phyloP scores from a whole-genome alignment of 2,797 vertebrate genomes.

The Amphiprion clarkii region DNA sequence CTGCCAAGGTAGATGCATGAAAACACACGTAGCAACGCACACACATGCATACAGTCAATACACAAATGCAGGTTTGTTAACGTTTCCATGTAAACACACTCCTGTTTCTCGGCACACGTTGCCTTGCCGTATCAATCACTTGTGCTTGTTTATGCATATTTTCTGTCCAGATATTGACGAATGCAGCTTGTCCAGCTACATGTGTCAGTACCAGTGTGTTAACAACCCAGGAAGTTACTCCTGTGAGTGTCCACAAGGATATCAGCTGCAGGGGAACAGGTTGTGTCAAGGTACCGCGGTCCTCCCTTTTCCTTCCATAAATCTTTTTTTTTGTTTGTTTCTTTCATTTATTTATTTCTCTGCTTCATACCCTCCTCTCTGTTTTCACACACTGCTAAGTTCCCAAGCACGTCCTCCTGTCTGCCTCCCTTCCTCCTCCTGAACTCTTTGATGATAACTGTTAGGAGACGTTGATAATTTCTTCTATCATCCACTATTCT shows the following conservation, averaged over 20 bases:
- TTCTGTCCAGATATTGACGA: constrained; percentile 92
- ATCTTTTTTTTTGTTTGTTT: constrained; percentile 27
- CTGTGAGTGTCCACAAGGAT: constrained; percentile 95
- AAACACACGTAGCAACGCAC: neutral
- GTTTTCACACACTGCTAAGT: constrained; percentile 45
- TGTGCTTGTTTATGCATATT: constrained; percentile 32
- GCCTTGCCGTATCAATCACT: neutral
- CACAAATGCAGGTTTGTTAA: neutral
- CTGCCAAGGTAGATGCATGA: constrained; percentile 89
- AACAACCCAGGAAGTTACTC: constrained; percentile 95
- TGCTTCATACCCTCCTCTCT: constrained; percentile 22
- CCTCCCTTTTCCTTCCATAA: constrained; percentile 21
- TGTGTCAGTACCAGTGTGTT: constrained; percentile 95
- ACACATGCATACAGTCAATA: neutral
- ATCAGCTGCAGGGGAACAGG: constrained; percentile 93
- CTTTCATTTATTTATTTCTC: constrained; percentile 15
- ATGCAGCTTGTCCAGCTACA: constrained; percentile 93
- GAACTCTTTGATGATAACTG: constrained; percentile 52
- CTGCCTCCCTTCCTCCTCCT: constrained; percentile 9
- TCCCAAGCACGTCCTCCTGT: constrained; percentile 6
- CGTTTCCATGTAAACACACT: neutral
- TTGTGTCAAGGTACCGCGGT: constrained; percentile 92
- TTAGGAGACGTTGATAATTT: constrained; percentile 29
- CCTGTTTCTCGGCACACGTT: neutral
- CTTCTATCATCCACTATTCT: constrained; percentile 38